Evolutionary conservation across 2,888 invertebrate genomes (phyloP).

Genomic region (Caenorhabditis sp.): DNA sequence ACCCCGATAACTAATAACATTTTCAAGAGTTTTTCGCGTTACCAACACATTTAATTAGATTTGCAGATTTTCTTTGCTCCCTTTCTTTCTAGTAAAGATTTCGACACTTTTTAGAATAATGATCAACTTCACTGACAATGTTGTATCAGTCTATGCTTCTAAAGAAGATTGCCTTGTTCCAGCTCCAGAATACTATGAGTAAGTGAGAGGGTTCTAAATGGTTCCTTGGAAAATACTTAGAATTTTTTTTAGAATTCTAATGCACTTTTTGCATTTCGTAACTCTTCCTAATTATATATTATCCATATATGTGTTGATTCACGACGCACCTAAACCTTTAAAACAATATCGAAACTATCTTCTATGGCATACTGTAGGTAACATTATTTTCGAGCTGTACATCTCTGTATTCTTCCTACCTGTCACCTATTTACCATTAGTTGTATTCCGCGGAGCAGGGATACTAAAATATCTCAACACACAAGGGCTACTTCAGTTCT

Average conservation of each 20-base stretch:
- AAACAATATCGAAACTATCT: conserved; percentile 27
- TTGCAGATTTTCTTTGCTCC: too few relatives aligned
- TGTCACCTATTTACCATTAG: conserved; percentile 26
- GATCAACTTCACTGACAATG: neutral
- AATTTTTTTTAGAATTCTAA: conserved; percentile 9
- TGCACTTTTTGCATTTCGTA: conserved; percentile 28
- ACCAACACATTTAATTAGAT: too few relatives aligned
- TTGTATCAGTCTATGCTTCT: neutral
- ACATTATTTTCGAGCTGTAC: conserved; percentile 25
- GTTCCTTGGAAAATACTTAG: too few relatives aligned
- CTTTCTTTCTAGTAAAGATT: too few relatives aligned
- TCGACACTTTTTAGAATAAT: neutral
- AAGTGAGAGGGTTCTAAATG: neutral
- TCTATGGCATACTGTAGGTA: conserved; percentile 29
- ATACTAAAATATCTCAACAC: conserved; percentile 21
- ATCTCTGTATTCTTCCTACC: conserved; percentile 31
- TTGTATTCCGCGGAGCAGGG: conserved; percentile 30
- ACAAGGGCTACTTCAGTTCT: conserved; percentile 31
- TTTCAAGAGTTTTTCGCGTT: too few relatives aligned
- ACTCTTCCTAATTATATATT: conserved; percentile 20
- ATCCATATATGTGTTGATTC: conserved; percentile 17
- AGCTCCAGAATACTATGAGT: neutral
- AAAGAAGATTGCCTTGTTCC: neutral
- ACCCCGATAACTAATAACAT: too few relatives aligned
- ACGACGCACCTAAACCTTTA: conserved; percentile 17